phyloP scores from a whole-genome alignment of 2,113 vertebrate genomes.

The Lepus timidus region DNA sequence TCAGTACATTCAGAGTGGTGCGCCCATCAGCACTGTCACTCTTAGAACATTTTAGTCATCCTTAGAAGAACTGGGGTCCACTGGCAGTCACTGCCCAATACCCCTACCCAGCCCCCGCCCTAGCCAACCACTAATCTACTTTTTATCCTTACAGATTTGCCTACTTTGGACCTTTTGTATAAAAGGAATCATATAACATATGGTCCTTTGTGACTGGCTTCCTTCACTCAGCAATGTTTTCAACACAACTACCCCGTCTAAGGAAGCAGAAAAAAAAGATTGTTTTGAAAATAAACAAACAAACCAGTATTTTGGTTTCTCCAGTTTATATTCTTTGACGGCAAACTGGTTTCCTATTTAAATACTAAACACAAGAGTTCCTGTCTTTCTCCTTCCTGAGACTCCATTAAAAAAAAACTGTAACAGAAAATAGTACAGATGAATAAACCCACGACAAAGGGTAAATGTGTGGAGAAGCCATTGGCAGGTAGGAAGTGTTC shows the following conservation, averaged over 20 bases:
- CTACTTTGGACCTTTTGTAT: background rate
- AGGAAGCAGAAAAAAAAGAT: slow-evolving; percentile 20
- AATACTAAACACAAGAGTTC: slow-evolving; percentile 29
- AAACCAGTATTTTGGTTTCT: slow-evolving; percentile 41
- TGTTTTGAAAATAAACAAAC: slow-evolving; percentile 46
- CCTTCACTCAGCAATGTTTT: slow-evolving; percentile 43
- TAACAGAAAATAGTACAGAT: slow-evolving; percentile 44
- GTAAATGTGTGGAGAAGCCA: background rate
- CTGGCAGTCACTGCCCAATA: background rate
- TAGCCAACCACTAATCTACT: slow-evolving; percentile 15
- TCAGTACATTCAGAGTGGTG: slow-evolving; percentile 12
- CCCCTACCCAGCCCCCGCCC: background rate
- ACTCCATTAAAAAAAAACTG: background rate
- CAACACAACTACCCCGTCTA: slow-evolving; percentile 55
- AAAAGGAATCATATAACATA: slow-evolving; percentile 24
- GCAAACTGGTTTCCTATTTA: slow-evolving; percentile 65
- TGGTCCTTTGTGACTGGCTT: slow-evolving; percentile 35
- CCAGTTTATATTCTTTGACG: slow-evolving; percentile 6
- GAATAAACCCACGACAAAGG: background rate
- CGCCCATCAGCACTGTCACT: slow-evolving; percentile 5
- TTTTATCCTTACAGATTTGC: background rate
- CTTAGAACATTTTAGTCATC: slow-evolving; percentile 29
- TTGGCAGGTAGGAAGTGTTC: background rate
- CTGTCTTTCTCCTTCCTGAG: slow-evolving; percentile 25
- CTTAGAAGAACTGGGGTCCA: slow-evolving; percentile 19